Evolutionary conservation across 53 echinoderm and acorn worm genomes (phyloP).

Genomic region (Crossaster papposus): DNA sequence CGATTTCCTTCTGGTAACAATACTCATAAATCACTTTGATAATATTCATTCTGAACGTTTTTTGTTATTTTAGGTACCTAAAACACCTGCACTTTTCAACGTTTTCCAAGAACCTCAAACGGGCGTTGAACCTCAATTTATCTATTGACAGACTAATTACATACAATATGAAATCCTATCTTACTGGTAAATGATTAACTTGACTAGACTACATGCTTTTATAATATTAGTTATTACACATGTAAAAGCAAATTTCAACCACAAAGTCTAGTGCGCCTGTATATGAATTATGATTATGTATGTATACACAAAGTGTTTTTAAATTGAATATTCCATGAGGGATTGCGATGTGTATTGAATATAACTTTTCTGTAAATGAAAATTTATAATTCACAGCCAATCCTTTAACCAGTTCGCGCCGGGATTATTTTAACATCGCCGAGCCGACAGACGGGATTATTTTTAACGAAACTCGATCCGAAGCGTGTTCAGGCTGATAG

Average conservation of each 20-base stretch:
- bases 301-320: no score
- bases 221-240: neutral
- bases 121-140: neutral
- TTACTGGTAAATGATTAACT: neutral
- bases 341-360: no score
- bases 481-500: no score
- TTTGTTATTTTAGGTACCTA: neutral
- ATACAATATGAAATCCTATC: neutral
- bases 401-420: no score
- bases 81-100: neutral
- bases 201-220: neutral
- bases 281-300: neutral
- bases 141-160: slow-evolving; percentile 11
- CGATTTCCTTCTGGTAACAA: neutral
- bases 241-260: neutral
- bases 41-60: neutral
- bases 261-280: neutral
- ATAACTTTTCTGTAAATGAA: no score
- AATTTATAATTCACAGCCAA: no score
- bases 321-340: no score
- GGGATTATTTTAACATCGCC: no score
- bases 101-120: neutral
- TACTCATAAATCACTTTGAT: neutral
- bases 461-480: no score
- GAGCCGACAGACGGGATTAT: no score